Percentiles rank a stretch among this genome's conserved stretches.
These are phyloP conservation scores for Octopus bimaculoides DNA, from an alignment of 1,140 invertebrate genomes.

Conservation along the genomic window DNA sequence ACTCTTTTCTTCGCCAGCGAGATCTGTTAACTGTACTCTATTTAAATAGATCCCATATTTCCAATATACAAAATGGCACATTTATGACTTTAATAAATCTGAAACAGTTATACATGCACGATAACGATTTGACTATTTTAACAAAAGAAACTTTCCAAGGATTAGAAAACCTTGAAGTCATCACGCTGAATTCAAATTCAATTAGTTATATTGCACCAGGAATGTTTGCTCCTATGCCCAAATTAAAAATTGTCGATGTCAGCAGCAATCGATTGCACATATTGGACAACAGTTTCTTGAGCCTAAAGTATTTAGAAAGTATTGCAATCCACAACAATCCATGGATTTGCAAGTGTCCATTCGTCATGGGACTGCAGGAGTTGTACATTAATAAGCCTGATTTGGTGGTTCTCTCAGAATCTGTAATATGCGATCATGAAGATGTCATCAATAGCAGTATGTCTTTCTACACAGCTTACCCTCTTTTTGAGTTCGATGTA, in stretches of 20 bases:
- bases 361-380: conserved; percentile 23
- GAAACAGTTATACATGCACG: conserved; percentile 28
- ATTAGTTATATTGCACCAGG: conserved; percentile 28
- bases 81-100: conserved; percentile 31
- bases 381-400: conserved; percentile 21
- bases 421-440: conserved; percentile 25
- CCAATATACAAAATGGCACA: conserved; percentile 28
- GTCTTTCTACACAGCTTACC: neutral
- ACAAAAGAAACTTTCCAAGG: conserved; percentile 23
- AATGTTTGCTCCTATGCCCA: conserved; percentile 21
- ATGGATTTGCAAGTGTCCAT: conserved; percentile 34
- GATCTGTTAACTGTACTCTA: conserved; percentile 24
- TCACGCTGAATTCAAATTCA: conserved; percentile 34
- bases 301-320: neutral
- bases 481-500: conserved; percentile 12
- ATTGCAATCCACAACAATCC: conserved; percentile 32
- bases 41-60: conserved; percentile 35
- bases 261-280: conserved; percentile 27
- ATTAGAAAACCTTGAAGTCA: conserved; percentile 24
- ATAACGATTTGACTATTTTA: conserved; percentile 29
- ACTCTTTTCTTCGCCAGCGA: conserved; percentile 27
- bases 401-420: conserved; percentile 19
- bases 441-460: neutral
- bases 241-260: conserved; percentile 24
- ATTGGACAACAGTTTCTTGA: conserved; percentile 16